Evolutionary conservation across 2,797 vertebrate species (phyloP), one percentile per base, ranked within the genome.

Genomic region (Avahi laniger): DNA sequence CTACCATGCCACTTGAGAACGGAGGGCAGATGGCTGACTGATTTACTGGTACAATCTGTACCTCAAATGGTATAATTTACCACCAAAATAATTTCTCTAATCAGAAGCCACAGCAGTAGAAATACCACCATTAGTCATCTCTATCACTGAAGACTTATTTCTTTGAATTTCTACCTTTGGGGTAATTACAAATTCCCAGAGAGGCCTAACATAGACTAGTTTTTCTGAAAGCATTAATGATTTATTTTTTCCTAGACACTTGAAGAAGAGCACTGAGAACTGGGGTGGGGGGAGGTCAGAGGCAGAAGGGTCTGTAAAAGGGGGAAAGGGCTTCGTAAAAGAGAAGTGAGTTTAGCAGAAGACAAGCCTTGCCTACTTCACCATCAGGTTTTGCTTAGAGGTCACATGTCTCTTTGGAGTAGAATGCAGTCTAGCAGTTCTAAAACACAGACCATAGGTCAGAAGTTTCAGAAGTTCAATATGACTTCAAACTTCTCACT

Each of bases 381-480:
- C 46, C 15, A 13, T 9, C 9, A n/a, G 43, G 8, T 17, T 92
- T 78, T 92, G 63, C 38, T 65, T 9, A 48, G 92, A 83, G 46
- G 46, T 93, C 93, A 93, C 41, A 69, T 12, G 59, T 28, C 89
- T 72, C 80, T 76, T n/a, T 67, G 28, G 43, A 92, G 38, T 4
- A 93, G 33, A 92, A 65, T 46, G 76, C 72, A 93, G 78, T 26
- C 70, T 46, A 83, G 78, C 61, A 89, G 13, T 96, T 95, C 63
- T 69, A 11, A 93, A 95, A 52, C 13, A 52, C 20, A 94, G 48
- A 63, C 17, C 17, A 38, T 13, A 48, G 79, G 17, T 41, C 54
- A 86, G 59, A 83, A 63, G 41, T 91, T 81, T n/a, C 50, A 90
- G 57, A 67, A n/a, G 63, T 67, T 8, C n/a, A 30, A 1, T 10